Conservation (phyloP, 2,888 invertebrate species). For the Limenitis camilla region DNA sequence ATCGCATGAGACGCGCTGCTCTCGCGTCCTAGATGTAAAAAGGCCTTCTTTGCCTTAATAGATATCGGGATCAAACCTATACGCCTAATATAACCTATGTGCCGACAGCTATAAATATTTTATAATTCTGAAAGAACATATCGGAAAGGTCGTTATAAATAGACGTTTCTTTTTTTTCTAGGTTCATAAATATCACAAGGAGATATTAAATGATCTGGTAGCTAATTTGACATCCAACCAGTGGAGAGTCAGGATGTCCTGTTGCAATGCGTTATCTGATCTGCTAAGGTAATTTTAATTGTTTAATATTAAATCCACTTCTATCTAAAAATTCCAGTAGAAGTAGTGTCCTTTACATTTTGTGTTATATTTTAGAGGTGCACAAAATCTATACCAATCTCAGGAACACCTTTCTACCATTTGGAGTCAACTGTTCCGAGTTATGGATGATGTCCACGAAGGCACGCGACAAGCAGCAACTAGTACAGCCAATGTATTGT, state of each 20-base stretch:
- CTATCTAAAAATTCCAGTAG: neutral
- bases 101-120: no score
- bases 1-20: no score
- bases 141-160: no score
- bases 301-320: no score
- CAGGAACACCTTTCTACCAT: constrained; percentile 73
- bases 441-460: constrained; percentile 96
- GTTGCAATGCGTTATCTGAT: constrained; percentile 91
- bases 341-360: neutral
- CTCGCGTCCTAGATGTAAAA: no score
- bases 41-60: no score
- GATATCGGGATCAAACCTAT: no score
- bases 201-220: constrained; percentile 86
- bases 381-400: constrained; percentile 53
- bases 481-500: constrained; percentile 80
- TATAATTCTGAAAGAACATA: no score
- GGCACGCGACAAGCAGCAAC: constrained; percentile 85
- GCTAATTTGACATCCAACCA: constrained; percentile 87
- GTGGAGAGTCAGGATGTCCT: constrained; percentile 93
- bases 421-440: constrained; percentile 89
- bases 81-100: no score
- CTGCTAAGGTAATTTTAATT: constrained; percentile 78
- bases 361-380: constrained; percentile 39
- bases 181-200: constrained; percentile 86
- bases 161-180: constrained; percentile 34